Evolutionary conservation across 2,888 invertebrate genomes (phyloP).

Genomic region (Esperia sulphurella): DNA sequence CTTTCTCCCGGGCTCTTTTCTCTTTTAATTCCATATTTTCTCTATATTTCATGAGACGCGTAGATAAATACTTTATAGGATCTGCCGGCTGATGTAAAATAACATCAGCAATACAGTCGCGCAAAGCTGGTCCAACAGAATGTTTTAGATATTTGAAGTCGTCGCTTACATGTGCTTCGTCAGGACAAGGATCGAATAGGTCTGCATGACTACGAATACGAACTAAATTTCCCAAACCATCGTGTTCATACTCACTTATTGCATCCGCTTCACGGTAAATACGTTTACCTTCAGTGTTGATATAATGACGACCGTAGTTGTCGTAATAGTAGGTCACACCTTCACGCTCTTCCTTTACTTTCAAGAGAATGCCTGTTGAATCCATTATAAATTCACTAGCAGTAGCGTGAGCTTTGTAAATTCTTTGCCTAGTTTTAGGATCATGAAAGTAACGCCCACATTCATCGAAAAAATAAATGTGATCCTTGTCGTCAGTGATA

Average conservation of each 20-base stretch:
- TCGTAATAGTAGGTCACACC: slow-evolving; percentile 61
- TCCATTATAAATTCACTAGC: slow-evolving; percentile 71
- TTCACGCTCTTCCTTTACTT: slow-evolving; percentile 58
- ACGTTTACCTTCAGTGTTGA: slow-evolving; percentile 56
- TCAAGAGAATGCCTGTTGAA: slow-evolving; percentile 53
- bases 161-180: slow-evolving; percentile 58
- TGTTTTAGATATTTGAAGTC: slow-evolving; percentile 65
- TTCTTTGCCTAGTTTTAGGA: slow-evolving; percentile 45
- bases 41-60: slow-evolving; percentile 52
- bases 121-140: slow-evolving; percentile 57
- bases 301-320: slow-evolving; percentile 64
- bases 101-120: slow-evolving; percentile 58
- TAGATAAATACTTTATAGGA: slow-evolving; percentile 61
- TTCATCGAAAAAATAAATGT: slow-evolving; percentile 64
- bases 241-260: slow-evolving; percentile 66
- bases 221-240: slow-evolving; percentile 70
- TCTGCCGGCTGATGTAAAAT: slow-evolving; percentile 63
- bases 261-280: slow-evolving; percentile 61
- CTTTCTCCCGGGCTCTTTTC: slow-evolving; percentile 45
- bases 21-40: slow-evolving; percentile 59
- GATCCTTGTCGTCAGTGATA: slow-evolving; percentile 50
- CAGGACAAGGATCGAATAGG: slow-evolving; percentile 56
- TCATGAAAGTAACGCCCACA: slow-evolving; percentile 67
- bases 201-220: slow-evolving; percentile 58
- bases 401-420: slow-evolving; percentile 59